Evolutionary conservation across 2,797 vertebrate genomes (phyloP), one percentile per base, ranked within the genome.

Genomic region (Rhinophrynus dorsalis): DNA sequence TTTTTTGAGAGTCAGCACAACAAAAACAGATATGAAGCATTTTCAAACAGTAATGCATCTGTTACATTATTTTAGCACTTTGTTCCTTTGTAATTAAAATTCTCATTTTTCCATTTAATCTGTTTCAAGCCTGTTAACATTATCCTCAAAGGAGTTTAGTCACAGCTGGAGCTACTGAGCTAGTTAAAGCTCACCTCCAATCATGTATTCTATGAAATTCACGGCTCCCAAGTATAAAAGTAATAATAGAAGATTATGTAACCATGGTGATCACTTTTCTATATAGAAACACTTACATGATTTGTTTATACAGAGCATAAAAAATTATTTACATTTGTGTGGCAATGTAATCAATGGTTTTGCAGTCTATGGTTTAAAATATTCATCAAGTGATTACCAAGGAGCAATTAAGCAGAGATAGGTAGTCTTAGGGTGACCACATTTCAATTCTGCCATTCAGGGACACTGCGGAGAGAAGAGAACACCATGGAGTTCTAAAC

Each of bases 321-420:
- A 15, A 35, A 37, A 15, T 40, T 9, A 38, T 67, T 47, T 58
- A 6, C 51, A 33, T 67, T 50, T 50, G n/a, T 37, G 32, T 68
- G 55, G 12, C 55, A 68, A 35, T 38, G 24, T 68, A 60, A 68
- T 68, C 44, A 68, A 68, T 68, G 55, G 33, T 68, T 60, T 40
- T 27, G 45, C 24, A 20, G 23, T 21, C 27, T 66, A 38, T 47
- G 59, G 55, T 59, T 68, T 51, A 68, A 58, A 59, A 37, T 51
- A 51, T 68, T 47, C 54, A 60, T 60, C 38, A 68, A 12, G 32
- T 68, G 33, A 68, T 68, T 60, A 30, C 7, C 6, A 13, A 17
- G 64, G 30, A n/a, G 52, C 47, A 6, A 13, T 42, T 20, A 23
- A 27, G n/a, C n/a, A n/a, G n/a, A n/a, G n/a, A n/a, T n/a, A n/a